These are phyloP conservation scores for Empidonax alnorum DNA, from an alignment of 2,113 vertebrate genomes.

Conservation along the genomic window DNA sequence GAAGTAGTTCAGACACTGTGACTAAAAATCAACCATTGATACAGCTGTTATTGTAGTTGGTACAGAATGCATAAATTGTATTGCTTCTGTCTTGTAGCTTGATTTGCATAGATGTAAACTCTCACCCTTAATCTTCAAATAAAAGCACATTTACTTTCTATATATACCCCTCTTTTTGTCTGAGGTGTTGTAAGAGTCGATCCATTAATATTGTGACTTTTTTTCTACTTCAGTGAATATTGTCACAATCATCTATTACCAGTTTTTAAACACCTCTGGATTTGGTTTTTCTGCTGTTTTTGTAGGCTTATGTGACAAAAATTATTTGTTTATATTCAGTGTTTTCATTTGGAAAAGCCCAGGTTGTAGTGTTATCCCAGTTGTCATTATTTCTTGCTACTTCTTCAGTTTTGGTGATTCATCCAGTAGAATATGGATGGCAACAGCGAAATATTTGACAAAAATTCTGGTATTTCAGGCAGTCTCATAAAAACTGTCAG, in stretches of 20 bases:
- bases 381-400: neutral
- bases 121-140: neutral
- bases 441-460: neutral
- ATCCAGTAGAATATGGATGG: neutral
- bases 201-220: neutral
- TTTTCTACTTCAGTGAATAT: neutral
- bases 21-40: neutral
- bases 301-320: neutral
- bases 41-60: neutral
- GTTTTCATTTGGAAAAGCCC: neutral
- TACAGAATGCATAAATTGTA: neutral
- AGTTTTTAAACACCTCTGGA: neutral
- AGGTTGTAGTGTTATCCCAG: neutral
- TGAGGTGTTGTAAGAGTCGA: neutral
- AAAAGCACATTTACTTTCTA: neutral
- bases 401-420: neutral
- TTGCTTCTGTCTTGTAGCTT: neutral
- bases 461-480: neutral
- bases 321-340: neutral
- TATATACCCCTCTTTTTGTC: neutral
- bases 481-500: neutral
- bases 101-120: neutral
- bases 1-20: neutral
- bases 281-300: neutral
- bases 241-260: fast-evolving